Conservation (phyloP, 2,113 vertebrate species). For the Bubalus kerabau region DNA sequence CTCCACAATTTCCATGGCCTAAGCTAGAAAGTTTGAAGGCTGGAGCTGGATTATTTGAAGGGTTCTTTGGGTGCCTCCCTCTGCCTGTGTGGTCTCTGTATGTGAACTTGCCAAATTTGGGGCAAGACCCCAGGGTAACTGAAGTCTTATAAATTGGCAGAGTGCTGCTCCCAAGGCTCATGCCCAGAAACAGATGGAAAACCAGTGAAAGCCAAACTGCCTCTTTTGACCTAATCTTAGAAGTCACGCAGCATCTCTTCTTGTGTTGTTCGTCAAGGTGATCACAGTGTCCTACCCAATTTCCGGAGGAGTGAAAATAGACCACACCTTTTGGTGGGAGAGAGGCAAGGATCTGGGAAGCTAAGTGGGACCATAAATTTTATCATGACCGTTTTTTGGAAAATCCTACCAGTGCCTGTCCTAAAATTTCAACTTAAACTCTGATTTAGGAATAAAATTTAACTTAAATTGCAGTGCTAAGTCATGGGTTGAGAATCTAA, state of each 20-base stretch:
- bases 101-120: neutral
- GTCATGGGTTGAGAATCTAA: neutral
- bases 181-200: neutral
- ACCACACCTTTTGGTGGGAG: neutral
- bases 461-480: neutral
- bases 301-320: neutral
- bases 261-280: neutral
- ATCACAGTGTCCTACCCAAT: neutral
- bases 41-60: neutral
- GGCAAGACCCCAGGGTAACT: neutral
- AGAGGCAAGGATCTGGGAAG: neutral
- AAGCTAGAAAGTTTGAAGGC: neutral
- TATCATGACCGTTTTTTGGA: neutral
- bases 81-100: neutral
- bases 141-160: neutral
- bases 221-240: neutral
- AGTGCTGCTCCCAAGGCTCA: neutral
- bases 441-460: neutral
- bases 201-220: neutral
- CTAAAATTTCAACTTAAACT: conserved; percentile 8
- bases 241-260: neutral
- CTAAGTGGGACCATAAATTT: neutral
- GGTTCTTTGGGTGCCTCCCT: neutral
- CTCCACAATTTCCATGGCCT: neutral
- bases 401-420: neutral